Percentiles rank a stretch among this genome's conserved stretches.
Conservation (phyloP, 1,140 invertebrate species). For the Ips nitidus region DNA sequence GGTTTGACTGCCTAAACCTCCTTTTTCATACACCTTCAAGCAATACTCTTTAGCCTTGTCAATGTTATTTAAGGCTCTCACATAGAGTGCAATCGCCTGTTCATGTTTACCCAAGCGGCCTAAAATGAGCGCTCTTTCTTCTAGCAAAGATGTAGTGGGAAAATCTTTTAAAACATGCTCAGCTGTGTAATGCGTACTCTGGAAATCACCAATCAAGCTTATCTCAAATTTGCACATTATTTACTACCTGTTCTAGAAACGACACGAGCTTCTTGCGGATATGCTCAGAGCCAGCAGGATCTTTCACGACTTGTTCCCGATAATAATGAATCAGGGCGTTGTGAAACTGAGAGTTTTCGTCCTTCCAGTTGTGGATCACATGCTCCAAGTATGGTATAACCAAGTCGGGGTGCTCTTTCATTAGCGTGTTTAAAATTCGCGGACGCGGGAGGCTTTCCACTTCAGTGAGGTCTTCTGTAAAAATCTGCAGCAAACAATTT, state of each 20-base stretch:
- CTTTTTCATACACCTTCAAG: constrained; percentile 62
- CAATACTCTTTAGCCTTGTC: constrained; percentile 84
- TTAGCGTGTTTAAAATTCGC: constrained; percentile 85
- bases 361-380: constrained; percentile 86
- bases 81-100: constrained; percentile 89
- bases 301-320: constrained; percentile 64
- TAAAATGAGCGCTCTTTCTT: constrained; percentile 90
- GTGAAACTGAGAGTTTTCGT: constrained; percentile 84
- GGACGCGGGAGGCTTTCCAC: constrained; percentile 86
- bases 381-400: constrained; percentile 95
- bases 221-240: not conserved
- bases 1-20: constrained; percentile 34
- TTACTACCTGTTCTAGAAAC: constrained; percentile 70
- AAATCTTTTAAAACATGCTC: constrained; percentile 88
- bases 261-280: constrained; percentile 75
- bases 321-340: constrained; percentile 89
- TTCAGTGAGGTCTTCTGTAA: constrained; percentile 88
- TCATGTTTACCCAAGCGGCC: constrained; percentile 90
- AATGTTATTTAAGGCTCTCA: constrained; percentile 78
- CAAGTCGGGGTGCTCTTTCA: constrained; percentile 75
- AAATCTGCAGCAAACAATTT: constrained; percentile 61
- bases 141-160: constrained; percentile 80
- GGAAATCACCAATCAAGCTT: not conserved
- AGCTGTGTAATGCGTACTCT: constrained; percentile 79
- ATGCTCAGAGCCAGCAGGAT: constrained; percentile 61